Evolutionary conservation across 2,113 vertebrate species (phyloP).

Genomic region (Phocoena phocoena): DNA sequence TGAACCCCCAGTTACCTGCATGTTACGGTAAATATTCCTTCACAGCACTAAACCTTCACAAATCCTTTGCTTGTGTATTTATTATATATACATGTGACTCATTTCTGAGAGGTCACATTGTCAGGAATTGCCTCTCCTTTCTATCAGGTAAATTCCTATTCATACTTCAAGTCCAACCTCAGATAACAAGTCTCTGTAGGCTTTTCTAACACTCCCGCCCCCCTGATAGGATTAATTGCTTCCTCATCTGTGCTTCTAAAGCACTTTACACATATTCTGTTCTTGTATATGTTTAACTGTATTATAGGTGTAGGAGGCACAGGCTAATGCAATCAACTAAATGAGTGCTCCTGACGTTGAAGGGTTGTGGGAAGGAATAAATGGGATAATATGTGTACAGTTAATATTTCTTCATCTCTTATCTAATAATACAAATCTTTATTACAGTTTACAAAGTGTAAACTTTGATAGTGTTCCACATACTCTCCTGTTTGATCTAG

Average conservation of each 20-base stretch:
- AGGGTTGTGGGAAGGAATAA: constrained; percentile 10
- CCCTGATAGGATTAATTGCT: constrained; percentile 47
- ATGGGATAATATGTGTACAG: not conserved
- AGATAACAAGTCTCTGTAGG: constrained; percentile 18
- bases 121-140: constrained; percentile 41
- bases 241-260: constrained; percentile 39
- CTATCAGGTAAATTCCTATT: constrained; percentile 48
- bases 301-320: not conserved
- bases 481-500: not conserved
- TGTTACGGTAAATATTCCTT: not conserved
- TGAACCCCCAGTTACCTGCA: not conserved
- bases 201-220: constrained; percentile 28
- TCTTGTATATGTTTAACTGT: not conserved
- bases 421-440: not conserved
- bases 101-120: constrained; percentile 58
- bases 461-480: not conserved
- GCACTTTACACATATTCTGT: constrained; percentile 30
- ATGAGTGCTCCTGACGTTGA: not conserved
- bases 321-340: constrained; percentile 8
- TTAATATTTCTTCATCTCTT: constrained; percentile 40
- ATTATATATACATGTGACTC: constrained; percentile 36
- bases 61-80: constrained; percentile 41
- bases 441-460: constrained; percentile 20
- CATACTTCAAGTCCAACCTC: constrained; percentile 19
- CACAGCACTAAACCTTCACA: not conserved